Evolutionary conservation across 1,140 invertebrate genomes (phyloP).

Genomic region (Ceratina japonica): DNA sequence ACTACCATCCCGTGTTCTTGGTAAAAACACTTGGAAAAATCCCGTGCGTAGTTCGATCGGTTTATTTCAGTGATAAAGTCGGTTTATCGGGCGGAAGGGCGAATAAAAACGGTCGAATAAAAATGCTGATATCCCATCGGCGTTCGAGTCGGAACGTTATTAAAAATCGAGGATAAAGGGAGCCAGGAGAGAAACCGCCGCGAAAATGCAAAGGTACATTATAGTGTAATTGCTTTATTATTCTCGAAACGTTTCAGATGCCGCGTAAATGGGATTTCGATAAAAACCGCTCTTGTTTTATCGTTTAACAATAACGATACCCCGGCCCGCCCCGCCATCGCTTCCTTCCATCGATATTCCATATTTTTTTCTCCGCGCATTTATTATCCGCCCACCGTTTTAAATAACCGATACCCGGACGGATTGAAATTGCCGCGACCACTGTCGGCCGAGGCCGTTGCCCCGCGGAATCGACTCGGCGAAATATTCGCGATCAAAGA

Average conservation of each 20-base stretch:
- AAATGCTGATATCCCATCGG: slow-evolving; percentile 33
- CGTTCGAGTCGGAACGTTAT: slow-evolving; percentile 23
- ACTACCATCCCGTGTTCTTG: slow-evolving; percentile 32
- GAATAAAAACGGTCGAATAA: slow-evolving; percentile 34
- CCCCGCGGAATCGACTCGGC: slow-evolving; percentile 6
- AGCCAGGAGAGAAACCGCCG: no score
- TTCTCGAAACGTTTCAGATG: slow-evolving; percentile 45
- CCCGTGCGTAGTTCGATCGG: slow-evolving; percentile 33
- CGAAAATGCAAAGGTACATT: slow-evolving; percentile 25
- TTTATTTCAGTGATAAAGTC: slow-evolving; percentile 61
- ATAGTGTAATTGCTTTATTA: slow-evolving; percentile 59
- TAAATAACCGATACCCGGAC: slow-evolving; percentile 53
- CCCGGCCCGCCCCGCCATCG: background rate
- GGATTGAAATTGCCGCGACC: slow-evolving; percentile 56
- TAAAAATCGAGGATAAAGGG: slow-evolving; percentile 14
- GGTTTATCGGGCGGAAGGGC: slow-evolving; percentile 41
- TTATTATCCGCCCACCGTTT: slow-evolving; percentile 46
- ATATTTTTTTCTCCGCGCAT: slow-evolving; percentile 41
- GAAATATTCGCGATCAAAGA: slow-evolving; percentile 42
- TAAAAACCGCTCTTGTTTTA: slow-evolving; percentile 54
- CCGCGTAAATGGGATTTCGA: slow-evolving; percentile 57
- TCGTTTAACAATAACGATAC: slow-evolving; percentile 61
- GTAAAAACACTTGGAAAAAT: background rate
- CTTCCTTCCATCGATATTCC: slow-evolving; percentile 59
- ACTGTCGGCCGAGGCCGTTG: slow-evolving; percentile 11